These are phyloP conservation scores for Dicerorhinus sumatrensis DNA, from an alignment of 2,113 vertebrate species.

Conservation along the genomic window DNA sequence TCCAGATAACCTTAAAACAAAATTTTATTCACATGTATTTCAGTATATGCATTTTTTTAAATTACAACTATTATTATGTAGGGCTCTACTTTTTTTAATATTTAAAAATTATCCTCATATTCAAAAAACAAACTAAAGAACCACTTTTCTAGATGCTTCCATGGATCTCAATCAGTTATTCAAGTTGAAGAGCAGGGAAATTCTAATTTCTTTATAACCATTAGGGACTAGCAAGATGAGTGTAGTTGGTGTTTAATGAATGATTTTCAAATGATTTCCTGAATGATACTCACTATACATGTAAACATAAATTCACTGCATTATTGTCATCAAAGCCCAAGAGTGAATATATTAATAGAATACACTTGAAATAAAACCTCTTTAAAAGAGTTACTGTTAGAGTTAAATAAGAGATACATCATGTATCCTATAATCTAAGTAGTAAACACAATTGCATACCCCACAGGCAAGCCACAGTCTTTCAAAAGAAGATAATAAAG, in stretches of 20 bases:
- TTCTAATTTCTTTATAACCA: constrained; percentile 8
- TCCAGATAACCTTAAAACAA: not conserved
- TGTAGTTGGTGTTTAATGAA: not conserved
- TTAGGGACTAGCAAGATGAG: not conserved
- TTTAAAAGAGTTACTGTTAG: not conserved
- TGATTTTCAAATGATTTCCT: constrained; percentile 57
- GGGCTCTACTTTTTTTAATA: not conserved
- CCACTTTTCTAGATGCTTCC: not conserved
- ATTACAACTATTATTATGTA: not conserved
- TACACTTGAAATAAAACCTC: constrained; percentile 18
- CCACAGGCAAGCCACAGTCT: not conserved
- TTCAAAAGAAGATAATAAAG: constrained; percentile 28
- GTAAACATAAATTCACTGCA: constrained; percentile 6
- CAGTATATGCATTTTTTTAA: not conserved
- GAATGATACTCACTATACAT: not conserved
- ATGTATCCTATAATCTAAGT: not conserved
- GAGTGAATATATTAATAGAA: not conserved
- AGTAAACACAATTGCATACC: not conserved
- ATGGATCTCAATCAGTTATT: not conserved
- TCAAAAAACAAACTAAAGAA: not conserved
- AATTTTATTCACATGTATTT: not conserved
- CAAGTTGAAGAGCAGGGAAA: constrained; percentile 3
- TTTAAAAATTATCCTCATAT: not conserved
- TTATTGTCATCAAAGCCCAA: constrained; percentile 44
- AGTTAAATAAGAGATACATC: not conserved